Evolutionary conservation across 2,888 invertebrate species (phyloP).

Genomic region (Brassicogethes aeneus): DNA sequence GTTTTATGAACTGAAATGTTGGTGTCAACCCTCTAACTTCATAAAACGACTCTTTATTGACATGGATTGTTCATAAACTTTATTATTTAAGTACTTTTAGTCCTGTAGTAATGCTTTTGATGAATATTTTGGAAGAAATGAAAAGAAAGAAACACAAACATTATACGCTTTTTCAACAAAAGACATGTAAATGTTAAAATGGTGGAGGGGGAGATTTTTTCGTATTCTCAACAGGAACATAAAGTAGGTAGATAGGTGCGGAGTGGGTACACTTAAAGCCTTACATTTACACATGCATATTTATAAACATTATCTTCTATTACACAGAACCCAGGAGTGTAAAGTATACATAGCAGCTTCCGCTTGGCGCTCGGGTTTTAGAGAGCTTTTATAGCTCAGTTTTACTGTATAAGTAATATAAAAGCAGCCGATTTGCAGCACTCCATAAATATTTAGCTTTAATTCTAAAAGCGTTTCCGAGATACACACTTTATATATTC

Average conservation of each 20-base stretch:
- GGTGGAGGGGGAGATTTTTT: too few species aligned
- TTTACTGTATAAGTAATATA: constrained; percentile 44
- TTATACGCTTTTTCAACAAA: too few species aligned
- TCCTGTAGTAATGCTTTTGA: too few species aligned
- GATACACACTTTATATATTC: constrained; percentile 39
- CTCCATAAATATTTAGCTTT: constrained; percentile 44
- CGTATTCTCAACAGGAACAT: constrained; percentile 25
- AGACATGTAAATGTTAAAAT: too few species aligned
- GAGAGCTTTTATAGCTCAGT: constrained; percentile 42
- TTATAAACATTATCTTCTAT: constrained; percentile 45
- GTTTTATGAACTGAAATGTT: constrained; percentile 27
- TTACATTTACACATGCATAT: constrained; percentile 43
- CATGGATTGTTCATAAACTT: constrained; percentile 24
- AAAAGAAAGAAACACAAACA: too few species aligned
- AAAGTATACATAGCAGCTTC: constrained; percentile 36
- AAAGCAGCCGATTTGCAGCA: constrained; percentile 43
- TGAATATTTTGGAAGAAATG: too few species aligned
- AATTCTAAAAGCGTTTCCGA: constrained; percentile 43
- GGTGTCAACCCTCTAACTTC: constrained; percentile 19
- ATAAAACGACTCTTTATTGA: constrained; percentile 29
- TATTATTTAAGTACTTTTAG: too few species aligned
- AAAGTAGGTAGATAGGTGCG: not conserved
- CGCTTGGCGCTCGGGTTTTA: constrained; percentile 31
- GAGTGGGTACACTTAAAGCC: constrained; percentile 29
- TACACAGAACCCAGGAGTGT: constrained; percentile 39